Percentiles rank a stretch among this genome's conserved stretches.
Evolutionary conservation across 2,797 vertebrate species (phyloP).

Genomic region (Decapterus maruadsi): DNA sequence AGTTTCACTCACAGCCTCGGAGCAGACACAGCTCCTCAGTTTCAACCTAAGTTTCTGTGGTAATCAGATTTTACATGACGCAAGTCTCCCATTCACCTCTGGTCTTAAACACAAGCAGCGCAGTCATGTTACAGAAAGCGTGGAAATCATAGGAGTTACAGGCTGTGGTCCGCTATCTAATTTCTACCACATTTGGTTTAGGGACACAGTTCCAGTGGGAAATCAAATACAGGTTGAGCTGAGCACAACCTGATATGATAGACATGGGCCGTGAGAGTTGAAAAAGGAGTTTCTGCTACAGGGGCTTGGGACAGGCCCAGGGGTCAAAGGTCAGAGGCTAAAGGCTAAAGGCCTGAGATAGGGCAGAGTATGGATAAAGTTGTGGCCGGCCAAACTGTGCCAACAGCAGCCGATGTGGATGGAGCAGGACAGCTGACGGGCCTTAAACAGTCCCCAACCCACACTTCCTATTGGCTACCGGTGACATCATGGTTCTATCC

Average conservation of each 20-base stretch:
- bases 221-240: conserved; percentile 28
- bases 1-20: conserved; percentile 52
- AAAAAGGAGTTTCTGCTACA: not conserved
- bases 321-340: conserved; percentile 44
- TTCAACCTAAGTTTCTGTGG: conserved; percentile 45
- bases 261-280: not conserved
- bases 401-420: conserved; percentile 56
- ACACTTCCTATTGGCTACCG: conserved; percentile 80
- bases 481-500: conserved; percentile 89
- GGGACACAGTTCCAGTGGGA: conserved; percentile 24
- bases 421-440: conserved; percentile 78
- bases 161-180: conserved; percentile 47
- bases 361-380: conserved; percentile 40
- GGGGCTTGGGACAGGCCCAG: not conserved
- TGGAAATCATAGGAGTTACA: conserved; percentile 34
- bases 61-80: conserved; percentile 69
- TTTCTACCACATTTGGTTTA: conserved; percentile 51
- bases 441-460: conserved; percentile 76
- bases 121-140: conserved; percentile 38
- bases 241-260: conserved; percentile 7
- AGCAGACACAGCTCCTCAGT: conserved; percentile 36
- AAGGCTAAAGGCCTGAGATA: conserved; percentile 23
- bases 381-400: conserved; percentile 43
- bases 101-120: conserved; percentile 44
- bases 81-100: conserved; percentile 42